phyloP scores from a whole-genome alignment of 2,113 vertebrate species.

The Sylvia atricapilla region DNA sequence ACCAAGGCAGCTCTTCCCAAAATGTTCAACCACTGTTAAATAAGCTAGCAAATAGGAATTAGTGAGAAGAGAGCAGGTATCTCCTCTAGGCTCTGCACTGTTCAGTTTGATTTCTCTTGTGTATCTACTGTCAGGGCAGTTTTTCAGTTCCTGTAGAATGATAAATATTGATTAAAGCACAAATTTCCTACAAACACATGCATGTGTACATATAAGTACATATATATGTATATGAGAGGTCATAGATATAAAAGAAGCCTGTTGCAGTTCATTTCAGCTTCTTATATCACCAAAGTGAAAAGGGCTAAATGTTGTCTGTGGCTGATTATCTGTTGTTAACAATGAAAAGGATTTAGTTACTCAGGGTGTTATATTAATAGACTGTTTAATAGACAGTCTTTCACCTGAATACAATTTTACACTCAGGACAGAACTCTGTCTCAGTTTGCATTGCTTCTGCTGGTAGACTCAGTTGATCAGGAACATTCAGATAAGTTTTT shows the following conservation, averaged over 20 bases:
- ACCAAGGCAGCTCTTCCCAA: background rate
- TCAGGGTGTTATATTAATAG: background rate
- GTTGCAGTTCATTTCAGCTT: background rate
- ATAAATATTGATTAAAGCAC: background rate
- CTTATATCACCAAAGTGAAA: background rate
- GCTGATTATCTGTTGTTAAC: background rate
- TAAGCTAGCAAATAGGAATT: background rate
- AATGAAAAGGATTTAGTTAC: background rate
- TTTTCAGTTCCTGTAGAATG: background rate
- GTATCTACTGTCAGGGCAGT: background rate
- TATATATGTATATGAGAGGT: background rate
- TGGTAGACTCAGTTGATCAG: background rate
- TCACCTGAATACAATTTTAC: background rate
- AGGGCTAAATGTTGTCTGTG: background rate
- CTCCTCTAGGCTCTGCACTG: background rate
- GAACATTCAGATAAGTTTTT: background rate
- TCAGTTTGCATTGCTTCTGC: background rate
- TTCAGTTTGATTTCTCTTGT: background rate
- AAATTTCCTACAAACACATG: background rate
- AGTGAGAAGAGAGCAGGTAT: background rate
- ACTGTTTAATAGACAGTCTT: background rate
- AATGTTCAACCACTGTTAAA: background rate
- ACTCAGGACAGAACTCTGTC: background rate
- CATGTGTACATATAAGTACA: background rate
- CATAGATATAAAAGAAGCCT: background rate